Percentiles rank a stretch among this genome's conserved stretches.
Conservation (phyloP, 2,888 invertebrate species). For the Standfussiana lucernea region DNA sequence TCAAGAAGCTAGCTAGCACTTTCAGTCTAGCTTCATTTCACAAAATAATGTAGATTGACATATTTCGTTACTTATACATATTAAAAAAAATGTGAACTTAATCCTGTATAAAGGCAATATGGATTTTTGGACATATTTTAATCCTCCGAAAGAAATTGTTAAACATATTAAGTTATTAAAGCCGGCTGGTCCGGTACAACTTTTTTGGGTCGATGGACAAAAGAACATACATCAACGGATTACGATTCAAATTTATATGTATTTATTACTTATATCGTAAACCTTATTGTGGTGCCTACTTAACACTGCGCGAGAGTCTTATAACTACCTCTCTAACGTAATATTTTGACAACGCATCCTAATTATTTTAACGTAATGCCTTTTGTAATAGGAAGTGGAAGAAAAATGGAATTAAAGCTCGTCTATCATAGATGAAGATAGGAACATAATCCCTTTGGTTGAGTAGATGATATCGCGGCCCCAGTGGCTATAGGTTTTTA, state of each 20-base stretch:
- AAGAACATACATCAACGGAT: slow-evolving; percentile 87
- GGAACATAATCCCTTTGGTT: slow-evolving; percentile 76
- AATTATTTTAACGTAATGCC: slow-evolving; percentile 87
- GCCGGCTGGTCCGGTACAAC: slow-evolving; percentile 75
- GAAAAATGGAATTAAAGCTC: slow-evolving; percentile 74
- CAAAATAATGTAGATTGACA: slow-evolving; percentile 29
- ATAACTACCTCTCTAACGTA: slow-evolving; percentile 77
- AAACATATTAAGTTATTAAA: slow-evolving; percentile 86
- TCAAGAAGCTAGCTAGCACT: slow-evolving; percentile 55
- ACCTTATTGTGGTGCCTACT: slow-evolving; percentile 83
- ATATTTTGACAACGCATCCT: slow-evolving; percentile 88
- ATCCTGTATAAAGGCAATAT: slow-evolving; percentile 64
- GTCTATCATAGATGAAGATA: slow-evolving; percentile 70
- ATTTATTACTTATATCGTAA: slow-evolving; percentile 80
- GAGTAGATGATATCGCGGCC: slow-evolving; percentile 72
- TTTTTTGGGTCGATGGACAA: slow-evolving; percentile 79
- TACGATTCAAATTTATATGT: slow-evolving; percentile 87
- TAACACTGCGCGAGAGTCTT: slow-evolving; percentile 81
- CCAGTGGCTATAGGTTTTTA: slow-evolving; percentile 60
- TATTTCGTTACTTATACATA: slow-evolving; percentile 32
- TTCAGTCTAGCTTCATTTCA: slow-evolving; percentile 22
- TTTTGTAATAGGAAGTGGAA: slow-evolving; percentile 78
- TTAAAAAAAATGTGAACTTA: slow-evolving; percentile 18
- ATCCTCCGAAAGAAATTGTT: slow-evolving; percentile 80
- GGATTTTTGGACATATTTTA: slow-evolving; percentile 73